A percentile compares a stretch with the other conserved stretches of the same genome.
Evolutionary conservation across 2,113 vertebrate species (phyloP).

Genomic region (Phaethornis superciliosus): DNA sequence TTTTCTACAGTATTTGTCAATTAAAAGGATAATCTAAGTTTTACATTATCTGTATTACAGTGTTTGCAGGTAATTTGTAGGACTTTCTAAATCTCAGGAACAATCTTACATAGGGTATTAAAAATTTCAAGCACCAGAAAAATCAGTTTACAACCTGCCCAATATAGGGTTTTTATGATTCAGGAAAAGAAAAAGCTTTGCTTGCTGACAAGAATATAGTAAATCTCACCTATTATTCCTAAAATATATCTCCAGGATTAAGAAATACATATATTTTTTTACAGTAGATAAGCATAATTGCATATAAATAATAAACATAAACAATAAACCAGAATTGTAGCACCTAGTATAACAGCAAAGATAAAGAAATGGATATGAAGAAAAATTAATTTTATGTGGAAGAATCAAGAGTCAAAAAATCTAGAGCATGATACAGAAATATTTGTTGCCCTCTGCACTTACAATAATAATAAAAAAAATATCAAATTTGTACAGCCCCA

Average conservation of each 20-base stretch:
- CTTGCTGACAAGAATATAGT: background rate
- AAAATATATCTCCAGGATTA: background rate
- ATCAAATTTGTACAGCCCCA: background rate
- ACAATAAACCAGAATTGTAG: background rate
- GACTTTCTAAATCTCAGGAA: background rate
- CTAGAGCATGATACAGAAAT: background rate
- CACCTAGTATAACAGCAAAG: rapidly evolving
- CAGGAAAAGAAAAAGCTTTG: background rate
- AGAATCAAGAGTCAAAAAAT: background rate
- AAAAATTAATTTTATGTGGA: background rate
- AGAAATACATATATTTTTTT: background rate
- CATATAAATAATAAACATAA: background rate
- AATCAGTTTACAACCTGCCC: background rate
- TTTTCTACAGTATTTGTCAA: background rate
- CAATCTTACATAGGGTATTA: background rate
- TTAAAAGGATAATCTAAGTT: background rate
- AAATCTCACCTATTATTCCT: background rate
- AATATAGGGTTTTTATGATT: background rate
- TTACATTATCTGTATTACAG: background rate
- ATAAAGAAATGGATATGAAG: background rate
- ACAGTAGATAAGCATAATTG: background rate
- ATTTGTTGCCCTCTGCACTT: background rate
- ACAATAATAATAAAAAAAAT: background rate
- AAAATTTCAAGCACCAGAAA: background rate
- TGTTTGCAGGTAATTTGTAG: background rate